Conservation (phyloP, 2,113 vertebrate species). For the Thinocorus orbignyianus region DNA sequence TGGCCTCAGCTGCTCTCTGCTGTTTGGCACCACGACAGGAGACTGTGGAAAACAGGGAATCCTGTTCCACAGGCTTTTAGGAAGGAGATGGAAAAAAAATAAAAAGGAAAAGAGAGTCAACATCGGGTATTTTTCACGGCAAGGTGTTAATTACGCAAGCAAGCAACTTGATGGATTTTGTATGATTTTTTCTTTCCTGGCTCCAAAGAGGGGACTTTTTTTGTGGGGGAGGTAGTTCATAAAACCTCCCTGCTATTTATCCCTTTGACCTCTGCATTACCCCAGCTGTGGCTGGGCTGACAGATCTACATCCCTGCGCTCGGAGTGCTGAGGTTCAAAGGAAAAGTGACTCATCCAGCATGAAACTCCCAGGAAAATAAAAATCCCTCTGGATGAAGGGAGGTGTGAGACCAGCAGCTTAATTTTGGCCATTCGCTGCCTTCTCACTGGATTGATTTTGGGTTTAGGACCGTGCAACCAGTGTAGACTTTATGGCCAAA, state of each 20-base stretch:
- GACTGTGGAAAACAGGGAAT: slow-evolving; percentile 16
- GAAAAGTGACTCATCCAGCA: slow-evolving; percentile 20
- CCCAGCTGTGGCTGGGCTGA: background rate
- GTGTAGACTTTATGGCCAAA: background rate
- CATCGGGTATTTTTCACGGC: background rate
- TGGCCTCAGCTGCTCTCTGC: slow-evolving; percentile 67
- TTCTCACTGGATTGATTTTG: background rate
- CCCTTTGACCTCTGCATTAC: slow-evolving; percentile 19
- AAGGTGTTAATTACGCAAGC: background rate
- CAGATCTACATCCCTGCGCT: background rate
- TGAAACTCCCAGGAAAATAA: background rate
- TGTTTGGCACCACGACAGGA: slow-evolving; percentile 20
- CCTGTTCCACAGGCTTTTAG: background rate
- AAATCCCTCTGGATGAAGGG: background rate
- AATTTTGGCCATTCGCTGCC: background rate
- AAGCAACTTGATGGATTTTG: background rate
- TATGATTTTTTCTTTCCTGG: slow-evolving; percentile 16
- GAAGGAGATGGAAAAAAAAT: background rate
- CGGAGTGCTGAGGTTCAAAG: background rate
- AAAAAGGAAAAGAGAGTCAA: background rate
- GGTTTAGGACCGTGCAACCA: background rate
- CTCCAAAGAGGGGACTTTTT: background rate
- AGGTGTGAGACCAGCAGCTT: background rate
- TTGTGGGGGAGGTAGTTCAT: background rate
- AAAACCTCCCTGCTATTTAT: background rate